Evolutionary conservation across 2,888 invertebrate species (phyloP), one percentile per base, ranked within the genome.

Genomic region (Zygogramma bicolorata): DNA sequence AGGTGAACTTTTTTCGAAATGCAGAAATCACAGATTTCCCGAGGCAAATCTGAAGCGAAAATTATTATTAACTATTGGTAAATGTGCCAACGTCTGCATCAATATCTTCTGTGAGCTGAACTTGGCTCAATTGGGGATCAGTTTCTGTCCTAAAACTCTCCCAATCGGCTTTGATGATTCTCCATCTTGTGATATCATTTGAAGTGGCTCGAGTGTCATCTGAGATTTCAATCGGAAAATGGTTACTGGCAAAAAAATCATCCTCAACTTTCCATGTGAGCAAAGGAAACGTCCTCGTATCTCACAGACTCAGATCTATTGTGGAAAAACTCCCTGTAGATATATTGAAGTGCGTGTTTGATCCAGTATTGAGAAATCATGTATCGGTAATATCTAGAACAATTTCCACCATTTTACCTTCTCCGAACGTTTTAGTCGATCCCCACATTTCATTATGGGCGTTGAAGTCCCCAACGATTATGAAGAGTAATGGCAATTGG

Each of bases 401-500:
- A 0, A 29, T 31, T 57, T 65, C 57, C 5, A 57, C 20, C 6
- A 15, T 5, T 31, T 53, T 65, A 15, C 65, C 57, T 31, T 34
- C 31, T 0, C 18, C 34, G 22, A 13, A 49, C 31, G 49, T 40
- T 69, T 66, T 29, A 29, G 46, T 20, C n/a, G 71, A 61, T 22
- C 68, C 68, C 62, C 68, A 68, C 7, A 68, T 18, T n/a, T 13
- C 31, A 4, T 61, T 61, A 20, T 61, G 68, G n/a, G 62, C 68
- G 49, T 68, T 68, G n/a, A 68, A 68, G 20, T 68, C 69, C 6
- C 72, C 75, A 15, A 63, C 40, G 22, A 75, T 31, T n/a, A 75
- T 40, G 27, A 65, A 63, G 6, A 70, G 75, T 29, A 49, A 10
- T 15, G 72, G 69, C 20, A 72, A 46, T 63, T 75, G 72, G 10